Conservation (phyloP, 2,888 invertebrate species). For the Caenorhabditis plicata region DNA sequence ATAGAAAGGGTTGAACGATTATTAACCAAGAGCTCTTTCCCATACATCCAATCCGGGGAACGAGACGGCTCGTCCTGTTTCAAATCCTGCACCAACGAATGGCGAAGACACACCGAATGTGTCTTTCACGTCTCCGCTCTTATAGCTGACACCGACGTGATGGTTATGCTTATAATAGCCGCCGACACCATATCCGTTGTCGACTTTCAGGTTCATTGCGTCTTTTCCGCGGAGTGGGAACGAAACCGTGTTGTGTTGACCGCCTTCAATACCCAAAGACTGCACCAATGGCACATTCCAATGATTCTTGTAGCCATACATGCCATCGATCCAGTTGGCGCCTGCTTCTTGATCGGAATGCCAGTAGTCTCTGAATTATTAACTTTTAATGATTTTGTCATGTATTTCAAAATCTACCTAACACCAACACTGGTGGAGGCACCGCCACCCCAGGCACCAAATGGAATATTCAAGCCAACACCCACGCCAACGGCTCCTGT, state of each 20-base stretch:
- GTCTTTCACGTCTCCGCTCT: slow-evolving; percentile 36
- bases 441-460: slow-evolving; percentile 59
- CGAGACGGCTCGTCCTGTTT: slow-evolving; percentile 40
- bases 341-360: slow-evolving; percentile 50
- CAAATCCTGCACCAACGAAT: slow-evolving; percentile 40
- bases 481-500: slow-evolving; percentile 56
- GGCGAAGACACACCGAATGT: slow-evolving; percentile 48
- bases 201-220: slow-evolving; percentile 39
- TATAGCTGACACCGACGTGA: slow-evolving; percentile 48
- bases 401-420: slow-evolving; percentile 17
- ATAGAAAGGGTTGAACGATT: too few species aligned
- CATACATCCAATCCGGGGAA: slow-evolving; percentile 46
- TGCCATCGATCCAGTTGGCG: slow-evolving; percentile 54
- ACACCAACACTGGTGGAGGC: slow-evolving; percentile 50
- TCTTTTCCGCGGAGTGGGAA: slow-evolving; percentile 37
- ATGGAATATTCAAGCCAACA: slow-evolving; percentile 46
- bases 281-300: slow-evolving; percentile 57
- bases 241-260: slow-evolving; percentile 46
- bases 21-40: slow-evolving; percentile 32
- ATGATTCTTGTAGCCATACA: slow-evolving; percentile 48
- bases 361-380: slow-evolving; percentile 53
- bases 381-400: background rate
- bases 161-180: slow-evolving; percentile 48
- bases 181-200: slow-evolving; percentile 49
- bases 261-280: slow-evolving; percentile 57